A percentile compares a stretch with the other conserved stretches of the same genome.
phyloP scores from a whole-genome alignment of 2,888 invertebrate genomes.

The Octonoba sinensis region DNA sequence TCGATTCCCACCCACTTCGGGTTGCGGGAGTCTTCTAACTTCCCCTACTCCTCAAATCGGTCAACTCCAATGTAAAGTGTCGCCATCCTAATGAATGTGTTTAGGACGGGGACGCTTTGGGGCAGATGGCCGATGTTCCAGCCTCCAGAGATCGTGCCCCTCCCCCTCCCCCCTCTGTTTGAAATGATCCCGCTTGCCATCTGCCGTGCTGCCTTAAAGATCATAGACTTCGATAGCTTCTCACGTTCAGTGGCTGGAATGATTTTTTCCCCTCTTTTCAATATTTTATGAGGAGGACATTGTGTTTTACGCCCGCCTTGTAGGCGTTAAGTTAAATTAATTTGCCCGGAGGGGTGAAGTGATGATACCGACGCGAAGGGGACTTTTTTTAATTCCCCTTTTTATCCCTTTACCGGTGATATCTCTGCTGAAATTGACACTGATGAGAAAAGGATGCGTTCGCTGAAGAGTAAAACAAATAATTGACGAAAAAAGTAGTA shows the following conservation, averaged over 20 bases:
- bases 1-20: slow-evolving; percentile 4
- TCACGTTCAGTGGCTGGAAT: slow-evolving; percentile 22
- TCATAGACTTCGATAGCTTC: slow-evolving; percentile 53
- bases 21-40: not conserved
- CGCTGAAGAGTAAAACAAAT: slow-evolving; percentile 53
- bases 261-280: slow-evolving; percentile 1
- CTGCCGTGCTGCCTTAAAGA: slow-evolving; percentile 39
- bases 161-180: slow-evolving; percentile 15
- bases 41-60: not conserved
- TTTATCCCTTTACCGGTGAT: slow-evolving; percentile 1
- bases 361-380: slow-evolving; percentile 33
- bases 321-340: slow-evolving; percentile 65
- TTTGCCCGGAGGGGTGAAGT: slow-evolving; percentile 50
- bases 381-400: not conserved
- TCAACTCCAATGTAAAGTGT: slow-evolving; percentile 44
- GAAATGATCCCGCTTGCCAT: slow-evolving; percentile 58
- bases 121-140: slow-evolving; percentile 54
- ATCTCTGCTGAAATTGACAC: slow-evolving; percentile 50
- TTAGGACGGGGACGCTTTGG: slow-evolving; percentile 29
- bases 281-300: slow-evolving; percentile 32
- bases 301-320: slow-evolving; percentile 52
- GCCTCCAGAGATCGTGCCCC: not conserved
- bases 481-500: not conserved
- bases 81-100: slow-evolving; percentile 57
- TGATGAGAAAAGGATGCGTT: slow-evolving; percentile 56